Evolutionary conservation across 2,888 invertebrate species (phyloP), one percentile per base, ranked within the genome.

Genomic region (Trichopoda pennipes): DNA sequence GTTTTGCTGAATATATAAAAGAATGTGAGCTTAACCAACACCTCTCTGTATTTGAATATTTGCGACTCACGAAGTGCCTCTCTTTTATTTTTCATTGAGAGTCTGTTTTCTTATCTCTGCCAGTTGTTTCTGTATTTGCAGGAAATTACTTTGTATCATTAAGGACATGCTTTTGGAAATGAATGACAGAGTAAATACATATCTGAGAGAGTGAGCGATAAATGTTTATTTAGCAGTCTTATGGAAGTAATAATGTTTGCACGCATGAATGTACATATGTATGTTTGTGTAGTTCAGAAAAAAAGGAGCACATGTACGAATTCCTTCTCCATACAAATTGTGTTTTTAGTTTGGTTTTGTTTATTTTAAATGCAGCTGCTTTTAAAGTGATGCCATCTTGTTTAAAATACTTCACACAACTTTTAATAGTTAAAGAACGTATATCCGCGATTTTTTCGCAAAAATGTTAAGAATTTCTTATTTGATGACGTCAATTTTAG

Each of bases 1-100:
- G n/a, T 56, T 42, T 55, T 47, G 69, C 75, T 81, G 72, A 63
- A 77, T 77, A 19, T 8, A 38, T 58, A 70, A 61, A 77, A 70
- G 44, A 12, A 70, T 38, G 16, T 70, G 77, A 77, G 77, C 32
- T n/a, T 1, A 14, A 28, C 8, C 17, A 28, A 47, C 42, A n/a
- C 17, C 10, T 51, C 14, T 49, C 61, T 38, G 8, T 19, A 14
- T n/a, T 16, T 19, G 12, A 53, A 47, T 16, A 21, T 14, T 3
- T 28, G 35, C 32, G 14, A 2, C 23, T 69, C 49, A 19, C 6
- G 16, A n/a, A 32, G 28, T 28, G 23, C 14, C 49, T 69, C 64
- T 42, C 66, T 51, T 23, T 64, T 51, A 6, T 12, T 38, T 10
- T 38, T 38, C 38, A 12, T 38, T 38, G 49, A 64, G 74, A 74